These are phyloP conservation scores for Drosophila niveifrons DNA, from an alignment of 2,888 invertebrate species.

Conservation along the genomic window DNA sequence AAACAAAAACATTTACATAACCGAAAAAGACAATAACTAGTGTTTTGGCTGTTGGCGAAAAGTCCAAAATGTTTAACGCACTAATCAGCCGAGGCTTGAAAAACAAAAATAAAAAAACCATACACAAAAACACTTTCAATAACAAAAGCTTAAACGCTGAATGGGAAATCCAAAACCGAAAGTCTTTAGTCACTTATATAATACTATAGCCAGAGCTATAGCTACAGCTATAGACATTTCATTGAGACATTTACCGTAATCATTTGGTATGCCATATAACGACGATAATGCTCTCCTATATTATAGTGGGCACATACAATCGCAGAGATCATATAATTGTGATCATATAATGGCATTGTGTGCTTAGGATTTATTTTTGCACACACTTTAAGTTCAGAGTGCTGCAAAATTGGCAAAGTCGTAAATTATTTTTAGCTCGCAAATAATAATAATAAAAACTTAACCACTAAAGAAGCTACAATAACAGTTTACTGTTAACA, in stretches of 20 bases:
- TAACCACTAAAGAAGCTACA: too few species aligned
- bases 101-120: not conserved
- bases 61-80: conserved; percentile 66
- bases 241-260: conserved; percentile 62
- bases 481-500: too few species aligned
- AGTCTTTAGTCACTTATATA: conserved; percentile 56
- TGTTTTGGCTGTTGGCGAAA: conserved; percentile 42
- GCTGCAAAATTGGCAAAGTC: not conserved
- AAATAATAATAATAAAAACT: conserved; percentile 2
- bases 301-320: conserved; percentile 2
- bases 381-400: not conserved
- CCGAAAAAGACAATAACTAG: conserved; percentile 42
- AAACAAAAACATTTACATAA: conserved; percentile 59
- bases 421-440: conserved; percentile 3
- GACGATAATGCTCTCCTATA: conserved; percentile 3
- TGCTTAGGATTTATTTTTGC: conserved; percentile 16
- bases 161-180: conserved; percentile 55
- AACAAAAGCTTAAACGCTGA: conserved; percentile 59
- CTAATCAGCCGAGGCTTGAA: conserved; percentile 50
- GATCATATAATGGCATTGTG: conserved; percentile 9
- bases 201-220: conserved; percentile 14
- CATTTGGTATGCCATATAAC: conserved; percentile 40
- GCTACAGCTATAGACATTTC: conserved; percentile 5
- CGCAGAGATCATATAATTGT: not conserved
- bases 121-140: conserved; percentile 54